These are phyloP conservation scores for Pleuronectes platessa DNA, from an alignment of 2,113 vertebrate species.

Conservation along the genomic window DNA sequence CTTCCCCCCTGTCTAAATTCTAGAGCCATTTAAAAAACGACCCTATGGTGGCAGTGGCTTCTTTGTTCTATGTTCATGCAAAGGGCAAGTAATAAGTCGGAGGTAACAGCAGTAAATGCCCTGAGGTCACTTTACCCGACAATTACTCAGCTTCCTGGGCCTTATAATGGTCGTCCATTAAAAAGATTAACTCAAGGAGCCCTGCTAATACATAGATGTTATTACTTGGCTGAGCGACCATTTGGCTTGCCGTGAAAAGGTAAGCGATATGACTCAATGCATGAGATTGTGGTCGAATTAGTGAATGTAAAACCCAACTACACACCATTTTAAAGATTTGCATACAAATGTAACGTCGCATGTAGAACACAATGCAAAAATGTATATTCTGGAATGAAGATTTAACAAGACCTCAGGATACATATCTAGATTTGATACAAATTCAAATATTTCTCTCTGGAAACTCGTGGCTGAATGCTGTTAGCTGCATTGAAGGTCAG, in stretches of 20 bases:
- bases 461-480: constrained; percentile 1
- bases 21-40: neutral
- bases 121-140: constrained; percentile 48
- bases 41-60: neutral
- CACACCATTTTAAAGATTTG: neutral
- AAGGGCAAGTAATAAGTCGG: constrained; percentile 29
- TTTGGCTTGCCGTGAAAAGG: constrained; percentile 11
- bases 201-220: constrained; percentile 34
- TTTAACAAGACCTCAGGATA: neutral
- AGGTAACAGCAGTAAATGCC: constrained; percentile 49
- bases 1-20: neutral
- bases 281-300: constrained; percentile 14
- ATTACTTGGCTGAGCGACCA: constrained; percentile 49
- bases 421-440: neutral
- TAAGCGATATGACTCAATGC: constrained; percentile 7
- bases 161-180: constrained; percentile 35
- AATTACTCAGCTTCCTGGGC: constrained; percentile 52
- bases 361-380: neutral
- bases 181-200: constrained; percentile 49
- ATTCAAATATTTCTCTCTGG: neutral
- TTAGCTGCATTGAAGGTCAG: constrained; percentile 7
- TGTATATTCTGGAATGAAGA: neutral
- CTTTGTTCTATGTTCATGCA: constrained; percentile 11
- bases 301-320: neutral
- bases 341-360: neutral